Evolutionary conservation across 1,140 invertebrate genomes (phyloP).

Genomic region (Drosophila albomicans): DNA sequence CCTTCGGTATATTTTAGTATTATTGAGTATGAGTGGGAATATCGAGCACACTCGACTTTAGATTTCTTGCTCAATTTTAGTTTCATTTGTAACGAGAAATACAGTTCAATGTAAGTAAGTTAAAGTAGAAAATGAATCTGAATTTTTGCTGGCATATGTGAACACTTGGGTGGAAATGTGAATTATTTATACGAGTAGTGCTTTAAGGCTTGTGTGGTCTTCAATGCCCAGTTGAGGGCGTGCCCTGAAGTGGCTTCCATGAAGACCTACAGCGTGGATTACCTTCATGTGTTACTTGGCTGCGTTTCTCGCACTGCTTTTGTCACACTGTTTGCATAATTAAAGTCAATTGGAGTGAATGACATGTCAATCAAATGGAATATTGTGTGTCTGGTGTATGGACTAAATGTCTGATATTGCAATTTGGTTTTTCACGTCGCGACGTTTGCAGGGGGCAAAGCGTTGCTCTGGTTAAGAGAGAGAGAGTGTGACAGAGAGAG

Average conservation of each 20-base stretch:
- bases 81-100: no score
- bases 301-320: background rate
- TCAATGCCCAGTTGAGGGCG: background rate
- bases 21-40: no score
- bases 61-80: no score
- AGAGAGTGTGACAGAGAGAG: no score
- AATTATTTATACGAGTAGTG: no score
- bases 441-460: background rate
- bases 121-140: no score
- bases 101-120: no score
- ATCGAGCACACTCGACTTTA: no score
- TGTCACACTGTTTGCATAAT: slow-evolving; percentile 28
- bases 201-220: background rate
- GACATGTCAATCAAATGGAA: slow-evolving; percentile 52
- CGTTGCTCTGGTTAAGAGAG: background rate
- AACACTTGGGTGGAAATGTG: no score
- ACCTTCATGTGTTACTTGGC: no score
- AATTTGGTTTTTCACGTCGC: slow-evolving; percentile 25
- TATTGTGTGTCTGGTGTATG: slow-evolving; percentile 32
- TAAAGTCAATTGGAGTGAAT: slow-evolving; percentile 49
- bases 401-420: slow-evolving; percentile 42
- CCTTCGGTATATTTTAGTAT: no score
- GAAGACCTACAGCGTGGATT: background rate
- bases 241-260: background rate
- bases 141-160: no score